Evolutionary conservation across 2,888 invertebrate genomes (phyloP), one percentile per base, ranked within the genome.

Genomic region (Pyrgus malvae): DNA sequence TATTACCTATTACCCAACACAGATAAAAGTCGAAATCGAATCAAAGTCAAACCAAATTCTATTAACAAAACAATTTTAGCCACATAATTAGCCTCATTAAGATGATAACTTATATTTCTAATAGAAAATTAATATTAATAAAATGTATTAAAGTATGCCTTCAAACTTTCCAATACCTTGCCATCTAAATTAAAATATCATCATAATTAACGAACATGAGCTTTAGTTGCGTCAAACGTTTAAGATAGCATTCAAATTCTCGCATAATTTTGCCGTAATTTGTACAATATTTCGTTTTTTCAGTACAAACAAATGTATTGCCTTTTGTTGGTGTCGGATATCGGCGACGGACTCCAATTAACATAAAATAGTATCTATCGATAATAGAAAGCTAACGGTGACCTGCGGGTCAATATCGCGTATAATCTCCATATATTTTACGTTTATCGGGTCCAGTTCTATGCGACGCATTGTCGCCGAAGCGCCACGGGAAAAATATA

Each of bases 331-430:
- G 57, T 60, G 55, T 64, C 51, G 55, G 50, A 58, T 19, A 37
- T 37, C 27, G 44, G 11, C 42, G 53, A 58, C 58, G 57, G 55
- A 1, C 38, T 38, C 42, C 59, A 60, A 72, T 71, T 67, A 68
- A 54, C 67, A 69, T 72, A 70, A 70, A 68, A 50, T 64, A 57
- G 40, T 58, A 59, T 42, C 48, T 58, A 59, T 42, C 48, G 53
- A 51, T 61, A 60, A 58, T 60, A 60, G 58, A 63, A 62, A 64
- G 57, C 62, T 73, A 70, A 72, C 72, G 69, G 67, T 75, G 70
- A 71, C 72, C 70, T 62, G 55, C 55, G 55, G 72, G 69, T 72
- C 70, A 72, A 68, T 68, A 67, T 74, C 67, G 61, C 64, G 64
- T 72, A 64, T 65, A 70, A 63, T 58, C 55, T 58, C 50, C 48